A percentile compares a stretch with the other conserved stretches of the same genome.
These are phyloP conservation scores for Parasteatoda lunata DNA, from an alignment of 2,888 invertebrate species.

Conservation along the genomic window DNA sequence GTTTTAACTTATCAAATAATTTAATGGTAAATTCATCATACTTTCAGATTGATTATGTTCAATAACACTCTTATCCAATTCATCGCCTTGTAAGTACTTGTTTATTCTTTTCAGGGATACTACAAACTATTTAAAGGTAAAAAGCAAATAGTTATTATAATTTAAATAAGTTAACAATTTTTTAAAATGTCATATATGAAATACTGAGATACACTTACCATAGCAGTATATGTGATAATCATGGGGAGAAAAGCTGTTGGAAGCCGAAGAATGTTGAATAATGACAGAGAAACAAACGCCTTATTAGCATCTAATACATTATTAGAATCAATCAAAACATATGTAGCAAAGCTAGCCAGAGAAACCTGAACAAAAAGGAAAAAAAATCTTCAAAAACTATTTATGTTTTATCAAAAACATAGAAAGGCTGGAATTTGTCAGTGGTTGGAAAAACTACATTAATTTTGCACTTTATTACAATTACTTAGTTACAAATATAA, in stretches of 20 bases:
- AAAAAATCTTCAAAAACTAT: too few relatives aligned
- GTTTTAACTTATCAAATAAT: too few relatives aligned
- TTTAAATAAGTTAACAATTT: background rate
- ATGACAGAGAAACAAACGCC: constrained; percentile 74
- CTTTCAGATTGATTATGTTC: constrained; percentile 54
- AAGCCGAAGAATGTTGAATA: constrained; percentile 74
- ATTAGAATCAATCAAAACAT: constrained; percentile 71
- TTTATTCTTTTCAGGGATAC: constrained; percentile 94
- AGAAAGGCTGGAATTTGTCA: background rate
- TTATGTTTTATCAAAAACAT: constrained; percentile 66
- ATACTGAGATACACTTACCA: constrained; percentile 48
- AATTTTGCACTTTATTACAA: too few relatives aligned
- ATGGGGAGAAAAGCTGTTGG: constrained; percentile 70
- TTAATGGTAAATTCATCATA: background rate
- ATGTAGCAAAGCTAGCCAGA: constrained; percentile 83
- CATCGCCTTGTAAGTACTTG: constrained; percentile 68
- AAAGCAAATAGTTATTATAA: background rate
- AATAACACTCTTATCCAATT: constrained; percentile 68
- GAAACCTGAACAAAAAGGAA: constrained; percentile 77
- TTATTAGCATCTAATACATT: constrained; percentile 72
- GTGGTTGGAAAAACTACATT: too few relatives aligned
- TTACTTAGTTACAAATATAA: too few relatives aligned
- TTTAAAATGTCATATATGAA: constrained; percentile 12
- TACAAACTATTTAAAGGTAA: constrained; percentile 77
- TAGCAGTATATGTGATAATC: constrained; percentile 70